Conservation (phyloP, 2,113 vertebrate species). For the Oceanites oceanicus region DNA sequence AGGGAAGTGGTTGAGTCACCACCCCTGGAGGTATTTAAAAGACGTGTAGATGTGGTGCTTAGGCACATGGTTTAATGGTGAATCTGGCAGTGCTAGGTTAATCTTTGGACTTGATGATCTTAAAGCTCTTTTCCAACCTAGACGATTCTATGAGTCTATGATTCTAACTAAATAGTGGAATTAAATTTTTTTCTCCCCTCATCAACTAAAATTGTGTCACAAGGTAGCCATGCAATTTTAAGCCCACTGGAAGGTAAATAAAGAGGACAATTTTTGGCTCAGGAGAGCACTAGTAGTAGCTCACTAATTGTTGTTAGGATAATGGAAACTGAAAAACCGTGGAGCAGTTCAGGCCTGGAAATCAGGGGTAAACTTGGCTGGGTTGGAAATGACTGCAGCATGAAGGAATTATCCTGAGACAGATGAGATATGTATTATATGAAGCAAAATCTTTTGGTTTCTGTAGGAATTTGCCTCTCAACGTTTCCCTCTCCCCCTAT, state of each 20-base stretch:
- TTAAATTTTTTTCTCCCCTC: not conserved
- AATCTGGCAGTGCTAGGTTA: too few species aligned
- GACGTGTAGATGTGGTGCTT: too few species aligned
- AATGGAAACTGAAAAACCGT: not conserved
- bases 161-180: not conserved
- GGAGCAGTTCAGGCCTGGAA: not conserved
- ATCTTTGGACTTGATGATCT: too few species aligned
- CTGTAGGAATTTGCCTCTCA: not conserved
- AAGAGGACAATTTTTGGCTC: not conserved
- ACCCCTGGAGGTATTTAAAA: too few species aligned
- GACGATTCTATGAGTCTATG: too few species aligned
- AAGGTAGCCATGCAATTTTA: not conserved
- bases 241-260: not conserved
- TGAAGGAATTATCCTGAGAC: not conserved
- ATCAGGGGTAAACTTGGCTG: not conserved
- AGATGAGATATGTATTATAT: not conserved
- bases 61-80: too few species aligned
- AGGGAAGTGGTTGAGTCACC: too few species aligned
- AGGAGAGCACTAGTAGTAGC: not conserved
- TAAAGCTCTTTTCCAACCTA: too few species aligned
- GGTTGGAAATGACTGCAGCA: not conserved
- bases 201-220: not conserved
- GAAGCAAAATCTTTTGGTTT: not conserved
- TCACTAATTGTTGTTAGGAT: not conserved
- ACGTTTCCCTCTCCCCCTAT: not conserved